phyloP scores from a whole-genome alignment of 2,888 invertebrate species.

The Orchesella flavescens region DNA sequence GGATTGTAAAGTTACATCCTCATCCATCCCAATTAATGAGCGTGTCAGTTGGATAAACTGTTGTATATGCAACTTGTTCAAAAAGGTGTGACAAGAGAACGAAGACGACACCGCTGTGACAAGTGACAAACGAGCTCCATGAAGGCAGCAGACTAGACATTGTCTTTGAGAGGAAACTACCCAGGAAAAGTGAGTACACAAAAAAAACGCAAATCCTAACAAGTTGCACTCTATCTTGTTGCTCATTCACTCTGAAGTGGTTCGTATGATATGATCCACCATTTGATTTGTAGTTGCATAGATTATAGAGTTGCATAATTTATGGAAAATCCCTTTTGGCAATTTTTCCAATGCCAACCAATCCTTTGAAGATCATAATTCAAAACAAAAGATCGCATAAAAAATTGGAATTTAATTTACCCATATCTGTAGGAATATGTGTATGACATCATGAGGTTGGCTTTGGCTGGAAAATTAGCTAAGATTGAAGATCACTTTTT shows the following conservation, averaged over 20 bases:
- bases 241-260: background rate
- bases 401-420: conserved; percentile 31
- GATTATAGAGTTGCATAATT: background rate
- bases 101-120: conserved; percentile 22
- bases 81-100: conserved; percentile 30
- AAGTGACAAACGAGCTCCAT: conserved; percentile 40
- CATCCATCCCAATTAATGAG: conserved; percentile 38
- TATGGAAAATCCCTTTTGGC: conserved; percentile 5
- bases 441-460: too few species aligned
- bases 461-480: conserved; percentile 24
- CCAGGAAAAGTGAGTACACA: background rate
- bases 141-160: background rate
- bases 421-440: background rate
- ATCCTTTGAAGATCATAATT: too few species aligned
- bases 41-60: conserved; percentile 6
- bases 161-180: background rate
- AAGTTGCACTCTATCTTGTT: background rate
- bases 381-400: too few species aligned
- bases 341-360: conserved; percentile 22
- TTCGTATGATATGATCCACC: background rate
- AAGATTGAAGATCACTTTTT: background rate
- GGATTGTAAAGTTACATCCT: background rate
- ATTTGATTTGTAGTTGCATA: background rate
- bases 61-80: conserved; percentile 15
- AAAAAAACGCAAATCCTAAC: background rate